Base-by-base conservation (phyloP, 1,140 invertebrate species). In the Brachionus sp. region DNA sequence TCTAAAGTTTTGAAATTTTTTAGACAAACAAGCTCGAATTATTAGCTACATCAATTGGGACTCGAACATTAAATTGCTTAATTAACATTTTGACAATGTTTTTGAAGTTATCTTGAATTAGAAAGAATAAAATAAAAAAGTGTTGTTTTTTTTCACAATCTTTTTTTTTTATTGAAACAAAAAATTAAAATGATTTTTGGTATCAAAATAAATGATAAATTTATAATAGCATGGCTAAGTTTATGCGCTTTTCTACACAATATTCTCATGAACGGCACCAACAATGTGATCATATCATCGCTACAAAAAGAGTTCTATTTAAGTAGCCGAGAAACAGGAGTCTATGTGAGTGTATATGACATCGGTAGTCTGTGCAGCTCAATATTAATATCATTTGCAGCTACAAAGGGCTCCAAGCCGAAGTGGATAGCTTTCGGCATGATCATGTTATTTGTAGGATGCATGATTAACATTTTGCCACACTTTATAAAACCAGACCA, bases 251-350 rank as follows among this genome's bases (percentile, higher is more conserved):
- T 80, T 16, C 25, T 80, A 12, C 77, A 80, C 77, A 80, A 80
- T 29, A 80, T 80, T 12, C 33, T 80, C 6, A 80, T 80, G 77
- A 80, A 80, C 29, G 77, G 77, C 23, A 53, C 77, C 46, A 80
- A 80, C 10, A 80, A 80, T 39, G 77, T 80, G 35, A 66, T 80
- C 23, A 57, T 80, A 42, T 80, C 77, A 3, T 80, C 77, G 3
- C 13, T 80, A 12, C 77, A 80, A 37, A 80, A 80, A 44, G 77
- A 80, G 50, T 80, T 80, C 33, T 80, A 80, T 50, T 80, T 80
- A 19, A 62, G 50, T 37, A 80, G 77, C 9, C 33, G 62, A 1
- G 77, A 80, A 62, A 80, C 77, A 62, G 77, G 77, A 1, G 35
- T 80, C 16, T 80, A 80, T 42, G 77, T 80, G 25, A 62, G 50